phyloP scores from a whole-genome alignment of 2,888 invertebrate species.

The Noctua janthina region DNA sequence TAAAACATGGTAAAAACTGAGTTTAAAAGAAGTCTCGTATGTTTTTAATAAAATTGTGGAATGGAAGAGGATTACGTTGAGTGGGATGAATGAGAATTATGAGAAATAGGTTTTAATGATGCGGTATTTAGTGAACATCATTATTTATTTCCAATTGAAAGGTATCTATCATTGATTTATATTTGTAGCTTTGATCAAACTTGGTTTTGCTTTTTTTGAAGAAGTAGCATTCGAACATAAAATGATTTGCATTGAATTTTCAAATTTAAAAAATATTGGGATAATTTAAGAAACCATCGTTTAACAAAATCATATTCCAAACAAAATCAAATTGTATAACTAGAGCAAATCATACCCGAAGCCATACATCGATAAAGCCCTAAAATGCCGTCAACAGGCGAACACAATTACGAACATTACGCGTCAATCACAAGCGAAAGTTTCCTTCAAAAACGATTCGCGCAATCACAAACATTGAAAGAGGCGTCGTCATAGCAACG shows the following conservation, averaged over 20 bases:
- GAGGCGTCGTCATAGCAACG: constrained; percentile 88
- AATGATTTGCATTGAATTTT: too few species aligned
- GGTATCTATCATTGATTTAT: not conserved
- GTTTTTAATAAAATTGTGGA: not conserved
- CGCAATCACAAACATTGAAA: constrained; percentile 86
- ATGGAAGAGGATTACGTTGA: not conserved
- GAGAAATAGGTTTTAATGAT: too few species aligned
- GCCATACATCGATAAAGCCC: constrained; percentile 60
- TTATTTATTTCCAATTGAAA: not conserved
- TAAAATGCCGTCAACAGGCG: constrained; percentile 67
- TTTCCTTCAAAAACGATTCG: constrained; percentile 77
- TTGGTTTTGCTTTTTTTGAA: not conserved
- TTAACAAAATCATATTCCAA: constrained; percentile 16
- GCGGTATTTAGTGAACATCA: too few species aligned
- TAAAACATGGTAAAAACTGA: constrained; percentile 22
- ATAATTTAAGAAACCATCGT: not conserved
- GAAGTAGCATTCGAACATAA: not conserved
- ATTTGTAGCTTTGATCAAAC: not conserved
- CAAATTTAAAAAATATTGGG: not conserved
- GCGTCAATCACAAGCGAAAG: constrained; percentile 80
- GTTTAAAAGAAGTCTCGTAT: constrained; percentile 3
- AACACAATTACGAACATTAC: constrained; percentile 76
- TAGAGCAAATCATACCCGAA: constrained; percentile 53
- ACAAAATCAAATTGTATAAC: constrained; percentile 36
- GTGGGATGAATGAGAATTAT: not conserved